These are phyloP conservation scores for Poecile atricapillus DNA, from an alignment of 2,113 vertebrate genomes.

Conservation along the genomic window DNA sequence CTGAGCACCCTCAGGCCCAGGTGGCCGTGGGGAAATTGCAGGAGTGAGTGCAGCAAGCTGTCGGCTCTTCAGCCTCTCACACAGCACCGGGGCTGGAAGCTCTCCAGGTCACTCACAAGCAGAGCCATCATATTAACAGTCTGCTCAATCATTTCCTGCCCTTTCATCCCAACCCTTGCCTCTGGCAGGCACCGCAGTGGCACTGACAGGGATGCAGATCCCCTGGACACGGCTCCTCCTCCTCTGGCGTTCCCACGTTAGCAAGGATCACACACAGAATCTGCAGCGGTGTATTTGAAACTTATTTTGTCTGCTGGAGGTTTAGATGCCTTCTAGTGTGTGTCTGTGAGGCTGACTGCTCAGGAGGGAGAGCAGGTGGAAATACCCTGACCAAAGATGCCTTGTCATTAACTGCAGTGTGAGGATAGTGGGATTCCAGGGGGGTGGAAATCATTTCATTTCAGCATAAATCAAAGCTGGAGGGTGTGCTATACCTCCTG, in stretches of 20 bases:
- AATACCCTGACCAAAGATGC: neutral
- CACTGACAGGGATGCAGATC: neutral
- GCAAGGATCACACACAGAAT: neutral
- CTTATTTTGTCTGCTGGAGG: neutral
- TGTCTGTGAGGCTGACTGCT: neutral
- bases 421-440: neutral
- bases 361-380: neutral
- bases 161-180: neutral
- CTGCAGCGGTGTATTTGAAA: neutral
- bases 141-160: neutral
- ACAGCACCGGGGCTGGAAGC: neutral
- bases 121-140: neutral
- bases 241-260: fast-evolving
- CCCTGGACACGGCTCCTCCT: fast-evolving
- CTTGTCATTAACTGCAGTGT: neutral
- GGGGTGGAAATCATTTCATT: neutral
- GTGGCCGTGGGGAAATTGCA: neutral
- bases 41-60: neutral
- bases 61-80: neutral
- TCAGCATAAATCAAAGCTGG: neutral
- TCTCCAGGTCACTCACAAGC: neutral
- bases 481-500: neutral
- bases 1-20: neutral
- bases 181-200: fast-evolving
- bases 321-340: neutral